Evolutionary conservation across 1,140 invertebrate genomes (phyloP).

Genomic region (Cepaea nemoralis): DNA sequence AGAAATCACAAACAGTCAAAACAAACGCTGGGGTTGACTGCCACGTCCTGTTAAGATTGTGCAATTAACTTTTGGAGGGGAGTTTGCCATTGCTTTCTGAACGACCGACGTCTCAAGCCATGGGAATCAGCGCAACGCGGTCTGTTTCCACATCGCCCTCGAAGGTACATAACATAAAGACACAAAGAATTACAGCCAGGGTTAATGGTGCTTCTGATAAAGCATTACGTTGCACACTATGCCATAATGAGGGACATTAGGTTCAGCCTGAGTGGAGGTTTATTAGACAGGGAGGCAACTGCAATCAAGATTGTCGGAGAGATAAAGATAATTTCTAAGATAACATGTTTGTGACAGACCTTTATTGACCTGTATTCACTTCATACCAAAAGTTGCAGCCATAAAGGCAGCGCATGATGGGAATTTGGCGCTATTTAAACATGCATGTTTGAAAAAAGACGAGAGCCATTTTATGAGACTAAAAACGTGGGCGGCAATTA

Average conservation of each 20-base stretch:
- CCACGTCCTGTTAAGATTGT: too few species aligned
- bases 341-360: neutral
- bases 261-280: neutral
- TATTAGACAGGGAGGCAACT: neutral
- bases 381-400: neutral
- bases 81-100: too few species aligned
- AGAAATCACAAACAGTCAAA: too few species aligned
- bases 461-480: neutral
- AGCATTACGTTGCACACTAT: neutral
- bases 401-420: neutral
- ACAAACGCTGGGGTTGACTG: too few species aligned
- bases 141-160: too few species aligned
- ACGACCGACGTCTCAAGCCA: too few species aligned
- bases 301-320: neutral
- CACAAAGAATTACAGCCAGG: too few species aligned
- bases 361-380: neutral
- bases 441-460: neutral
- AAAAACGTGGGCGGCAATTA: neutral
- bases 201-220: too few species aligned
- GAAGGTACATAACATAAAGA: too few species aligned
- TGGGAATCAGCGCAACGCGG: too few species aligned
- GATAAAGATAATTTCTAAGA: neutral
- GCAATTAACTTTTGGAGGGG: too few species aligned
- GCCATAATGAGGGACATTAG: neutral
- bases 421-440: neutral